These are phyloP conservation scores for Callitettix versicolor DNA, from an alignment of 1,140 invertebrate genomes.

Conservation along the genomic window DNA sequence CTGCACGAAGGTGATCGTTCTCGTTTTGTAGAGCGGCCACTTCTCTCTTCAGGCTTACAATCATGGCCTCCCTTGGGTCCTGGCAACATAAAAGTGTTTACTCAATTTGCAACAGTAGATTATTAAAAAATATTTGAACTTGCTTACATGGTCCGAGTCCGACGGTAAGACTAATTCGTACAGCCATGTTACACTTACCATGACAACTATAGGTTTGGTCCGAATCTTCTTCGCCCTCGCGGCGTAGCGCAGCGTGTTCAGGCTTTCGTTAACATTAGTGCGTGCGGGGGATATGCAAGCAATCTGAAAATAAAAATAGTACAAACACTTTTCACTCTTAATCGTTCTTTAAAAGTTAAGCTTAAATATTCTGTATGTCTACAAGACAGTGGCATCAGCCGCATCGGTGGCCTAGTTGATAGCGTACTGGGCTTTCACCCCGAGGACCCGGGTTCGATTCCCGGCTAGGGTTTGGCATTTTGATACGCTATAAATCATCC, in stretches of 20 bases:
- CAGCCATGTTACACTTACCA: conserved; percentile 72
- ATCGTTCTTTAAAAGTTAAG: too few species aligned
- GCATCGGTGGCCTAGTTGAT: too few species aligned
- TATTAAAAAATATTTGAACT: too few species aligned
- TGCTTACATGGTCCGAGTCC: too few species aligned
- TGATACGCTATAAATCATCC: too few species aligned
- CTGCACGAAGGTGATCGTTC: conserved; percentile 77
- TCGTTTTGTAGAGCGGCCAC: conserved; percentile 79
- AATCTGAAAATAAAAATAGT: conserved; percentile 55
- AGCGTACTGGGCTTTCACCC: too few species aligned
- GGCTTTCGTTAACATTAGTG: conserved; percentile 77
- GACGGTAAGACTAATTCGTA: too few species aligned
- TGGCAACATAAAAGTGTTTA: conserved; percentile 28
- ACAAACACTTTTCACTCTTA: too few species aligned
- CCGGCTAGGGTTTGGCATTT: too few species aligned
- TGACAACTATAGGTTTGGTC: conserved; percentile 82
- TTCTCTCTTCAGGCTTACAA: conserved; percentile 80
- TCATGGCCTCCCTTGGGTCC: conserved; percentile 86
- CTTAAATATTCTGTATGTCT: too few species aligned
- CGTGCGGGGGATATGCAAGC: conserved; percentile 81
- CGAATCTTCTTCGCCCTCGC: conserved; percentile 76
- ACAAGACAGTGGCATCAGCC: too few species aligned
- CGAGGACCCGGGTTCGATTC: too few species aligned
- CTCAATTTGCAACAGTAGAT: not conserved
- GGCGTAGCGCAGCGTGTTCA: conserved; percentile 85